phyloP scores from a whole-genome alignment of 2,797 vertebrate genomes.

The Phoxinus dragarum region DNA sequence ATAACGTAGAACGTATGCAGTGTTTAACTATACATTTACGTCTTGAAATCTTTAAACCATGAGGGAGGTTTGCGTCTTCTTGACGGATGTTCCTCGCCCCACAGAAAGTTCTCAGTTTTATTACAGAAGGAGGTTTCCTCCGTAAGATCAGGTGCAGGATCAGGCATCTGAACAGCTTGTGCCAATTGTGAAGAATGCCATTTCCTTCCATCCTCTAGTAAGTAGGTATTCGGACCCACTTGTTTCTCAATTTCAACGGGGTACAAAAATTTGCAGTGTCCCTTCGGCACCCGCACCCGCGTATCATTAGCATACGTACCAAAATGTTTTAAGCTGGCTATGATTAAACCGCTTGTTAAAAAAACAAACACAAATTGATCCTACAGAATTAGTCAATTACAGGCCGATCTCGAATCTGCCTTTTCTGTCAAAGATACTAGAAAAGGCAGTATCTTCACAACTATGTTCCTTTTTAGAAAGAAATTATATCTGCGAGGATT shows the following conservation, averaged over 20 bases:
- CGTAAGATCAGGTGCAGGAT: not conserved
- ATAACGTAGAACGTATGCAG: not conserved
- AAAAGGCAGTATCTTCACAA: too few relatives aligned
- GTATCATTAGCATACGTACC: too few relatives aligned
- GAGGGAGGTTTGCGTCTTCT: not conserved
- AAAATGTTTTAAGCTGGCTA: too few relatives aligned
- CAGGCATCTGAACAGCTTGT: not conserved
- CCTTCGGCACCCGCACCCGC: not conserved
- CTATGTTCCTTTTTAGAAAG: too few relatives aligned
- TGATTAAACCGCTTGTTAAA: too few relatives aligned
- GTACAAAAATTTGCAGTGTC: not conserved
- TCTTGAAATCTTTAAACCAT: not conserved
- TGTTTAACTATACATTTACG: not conserved
- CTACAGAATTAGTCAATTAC: too few relatives aligned
- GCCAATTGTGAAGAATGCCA: not conserved
- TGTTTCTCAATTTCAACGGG: not conserved
- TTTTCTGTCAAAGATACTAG: too few relatives aligned
- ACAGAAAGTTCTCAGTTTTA: not conserved
- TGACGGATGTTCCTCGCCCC: not conserved
- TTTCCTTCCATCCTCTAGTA: slow-evolving; percentile 10
- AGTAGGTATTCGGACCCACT: not conserved
- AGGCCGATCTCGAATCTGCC: too few relatives aligned
- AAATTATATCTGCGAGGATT: too few relatives aligned
- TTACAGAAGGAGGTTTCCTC: not conserved
- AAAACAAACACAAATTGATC: too few relatives aligned